Evolutionary conservation across 1,140 invertebrate genomes (phyloP).

Genomic region (Proales similis): DNA sequence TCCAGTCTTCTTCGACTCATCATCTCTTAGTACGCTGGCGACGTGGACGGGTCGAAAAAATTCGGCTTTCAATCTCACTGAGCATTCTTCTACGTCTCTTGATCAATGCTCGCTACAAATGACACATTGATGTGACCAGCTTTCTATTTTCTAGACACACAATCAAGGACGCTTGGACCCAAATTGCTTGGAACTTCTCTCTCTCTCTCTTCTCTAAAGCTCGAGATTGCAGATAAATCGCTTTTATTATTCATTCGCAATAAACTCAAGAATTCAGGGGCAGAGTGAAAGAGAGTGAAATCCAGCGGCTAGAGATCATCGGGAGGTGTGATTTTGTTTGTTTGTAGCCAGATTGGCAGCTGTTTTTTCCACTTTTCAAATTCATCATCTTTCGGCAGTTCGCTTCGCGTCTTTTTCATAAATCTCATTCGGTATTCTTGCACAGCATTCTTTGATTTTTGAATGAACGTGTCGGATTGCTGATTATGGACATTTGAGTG

Average conservation of each 20-base stretch:
- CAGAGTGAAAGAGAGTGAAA: neutral
- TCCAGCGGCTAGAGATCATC: constrained; percentile 22
- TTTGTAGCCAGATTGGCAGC: constrained; percentile 28
- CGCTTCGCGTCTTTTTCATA: constrained; percentile 29
- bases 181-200: too few species aligned
- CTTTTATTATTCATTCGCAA: neutral
- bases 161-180: too few species aligned
- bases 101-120: too few species aligned
- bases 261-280: neutral
- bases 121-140: too few species aligned
- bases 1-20: too few species aligned
- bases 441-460: constrained; percentile 28
- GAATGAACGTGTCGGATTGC: neutral
- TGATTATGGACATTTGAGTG: neutral
- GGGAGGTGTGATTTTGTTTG: constrained; percentile 30
- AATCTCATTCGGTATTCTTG: constrained; percentile 22
- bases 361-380: constrained; percentile 33
- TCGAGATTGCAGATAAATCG: too few species aligned
- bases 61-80: too few species aligned
- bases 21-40: too few species aligned
- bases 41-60: too few species aligned
- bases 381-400: constrained; percentile 37
- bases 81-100: too few species aligned
- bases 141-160: too few species aligned
- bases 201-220: too few species aligned